Base-by-base conservation (phyloP, 2,888 invertebrate species). In the Colletes collaris region DNA sequence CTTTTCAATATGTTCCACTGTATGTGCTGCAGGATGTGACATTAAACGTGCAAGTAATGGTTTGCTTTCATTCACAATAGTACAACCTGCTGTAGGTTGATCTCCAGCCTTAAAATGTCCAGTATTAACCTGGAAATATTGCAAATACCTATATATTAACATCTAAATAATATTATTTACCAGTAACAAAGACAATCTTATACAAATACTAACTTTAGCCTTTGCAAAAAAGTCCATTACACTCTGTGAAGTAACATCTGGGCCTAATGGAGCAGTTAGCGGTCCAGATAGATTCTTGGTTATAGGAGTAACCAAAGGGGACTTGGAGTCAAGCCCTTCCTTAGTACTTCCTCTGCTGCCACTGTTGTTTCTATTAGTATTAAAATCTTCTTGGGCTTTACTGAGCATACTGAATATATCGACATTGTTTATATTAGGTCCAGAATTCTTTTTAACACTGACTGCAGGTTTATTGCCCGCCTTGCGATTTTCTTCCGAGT, bases 161-260 rank as follows among this genome's bases (percentile, higher is more conserved):
- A 13, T 6, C 2, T 19, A 58, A 40, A 27, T 37, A 46, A 16
- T 37, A n/a, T 27, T 53, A 40, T 55, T 13, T 46, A 35, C 11
- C 58, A 27, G 27, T 27, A 27, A 27, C 27, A 27, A 27, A 27
- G 27, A 27, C 27, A 27, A 27, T 27, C 0, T 37, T 10, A 1
- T 27, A 49, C n/a, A 67, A 53, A 60, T 37, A 67, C 70, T 81
- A 78, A 92, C 93, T 87, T 93, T 93, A 49, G 96, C 96, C 92
- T 96, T 96, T 3, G 97, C 97, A 91, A 97, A 97, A 92, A 97
- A 97, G 91, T 97, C 97, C 95, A 97, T 96, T 3, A 97, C 97
- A 93, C 97, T 97, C 90, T 96, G 96, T 0, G 97, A 96, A 2
- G 97, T 95, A 87, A 96, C 95, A 87, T 96, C 96, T 1, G 95